Evolutionary conservation across 2,113 vertebrate species (phyloP), one percentile per base, ranked within the genome.

Genomic region (Pteronura brasiliensis): DNA sequence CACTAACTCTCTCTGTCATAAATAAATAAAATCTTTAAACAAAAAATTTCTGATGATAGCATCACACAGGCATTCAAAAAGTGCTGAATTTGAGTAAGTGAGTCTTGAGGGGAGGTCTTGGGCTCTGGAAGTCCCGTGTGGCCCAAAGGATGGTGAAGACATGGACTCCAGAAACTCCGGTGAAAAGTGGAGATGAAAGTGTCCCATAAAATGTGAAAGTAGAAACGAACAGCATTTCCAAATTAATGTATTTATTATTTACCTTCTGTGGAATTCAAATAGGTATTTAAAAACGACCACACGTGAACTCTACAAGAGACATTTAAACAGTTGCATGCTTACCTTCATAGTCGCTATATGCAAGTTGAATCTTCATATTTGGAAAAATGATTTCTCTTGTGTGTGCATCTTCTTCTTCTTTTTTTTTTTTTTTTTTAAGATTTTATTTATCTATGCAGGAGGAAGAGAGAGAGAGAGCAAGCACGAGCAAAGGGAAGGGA

Each of bases 71-170:
- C 39, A 55, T 42, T 59, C n/a, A 74, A 39, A 67, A 65, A 27
- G 52, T 1, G 9, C 25, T 31, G 34, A n/a, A 27, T n/a, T 39
- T 76, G 63, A 80, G 29, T 65, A n/a, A 44, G 34, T 52, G 80
- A 52, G 79, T 36, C 4, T 0, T 10, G 20, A 57, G n/a, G 42
- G 27, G 3, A 59, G 12, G 79, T 4, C 29, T n/a, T 0, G 0
- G 2, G 39, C 23, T 47, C 47, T 34, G 91, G 47, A 42, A 85
- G n/a, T 36, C 7, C 12, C 25, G 25, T 23, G 49, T 18, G n/a
- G 47, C 57, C 90, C 23, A 4, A 14, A 69, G 39, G 82, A 69
- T 52, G 47, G 42, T 2, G 18, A 71, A 34, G 82, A 86, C 39
- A 44, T 39, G 72, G 69, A n/a, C 36, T 14, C 47, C 18, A 21